phyloP scores from a whole-genome alignment of 2,113 vertebrate species.

The Furnarius figulus region DNA sequence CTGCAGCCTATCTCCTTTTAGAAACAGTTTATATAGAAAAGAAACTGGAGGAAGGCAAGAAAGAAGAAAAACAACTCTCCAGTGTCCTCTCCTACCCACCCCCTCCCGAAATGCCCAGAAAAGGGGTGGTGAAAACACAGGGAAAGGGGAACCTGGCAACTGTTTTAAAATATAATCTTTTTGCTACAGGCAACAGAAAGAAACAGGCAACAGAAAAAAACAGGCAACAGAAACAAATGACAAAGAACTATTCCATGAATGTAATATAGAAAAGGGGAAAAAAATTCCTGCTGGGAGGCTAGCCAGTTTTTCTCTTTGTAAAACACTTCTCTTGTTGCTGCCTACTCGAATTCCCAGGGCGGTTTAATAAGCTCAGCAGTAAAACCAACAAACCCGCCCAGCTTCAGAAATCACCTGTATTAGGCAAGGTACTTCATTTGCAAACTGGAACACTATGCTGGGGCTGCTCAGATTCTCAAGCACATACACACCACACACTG shows the following conservation, averaged over 20 bases:
- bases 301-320: slow-evolving; percentile 23
- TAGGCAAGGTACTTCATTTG: not conserved
- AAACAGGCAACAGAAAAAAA: slow-evolving; percentile 29
- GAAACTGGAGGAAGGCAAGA: not conserved
- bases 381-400: not conserved
- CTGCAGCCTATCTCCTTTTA: not conserved
- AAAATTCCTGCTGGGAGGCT: slow-evolving; percentile 16
- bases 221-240: slow-evolving; percentile 8
- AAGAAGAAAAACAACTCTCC: not conserved
- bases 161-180: not conserved
- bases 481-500: not conserved
- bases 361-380: not conserved
- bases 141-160: not conserved
- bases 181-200: slow-evolving; percentile 40
- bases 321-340: slow-evolving; percentile 1
- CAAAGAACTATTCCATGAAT: slow-evolving; percentile 44
- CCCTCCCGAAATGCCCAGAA: not conserved
- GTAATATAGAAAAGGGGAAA: slow-evolving; percentile 25
- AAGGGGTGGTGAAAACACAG: not conserved
- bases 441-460: not conserved
- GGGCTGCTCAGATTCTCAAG: not conserved
- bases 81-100: fast-evolving
- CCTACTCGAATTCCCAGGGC: not conserved
- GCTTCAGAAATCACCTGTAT: not conserved
- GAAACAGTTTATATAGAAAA: not conserved